phyloP scores from a whole-genome alignment of 1,140 invertebrate genomes.

The Dufourea novaeangliae region DNA sequence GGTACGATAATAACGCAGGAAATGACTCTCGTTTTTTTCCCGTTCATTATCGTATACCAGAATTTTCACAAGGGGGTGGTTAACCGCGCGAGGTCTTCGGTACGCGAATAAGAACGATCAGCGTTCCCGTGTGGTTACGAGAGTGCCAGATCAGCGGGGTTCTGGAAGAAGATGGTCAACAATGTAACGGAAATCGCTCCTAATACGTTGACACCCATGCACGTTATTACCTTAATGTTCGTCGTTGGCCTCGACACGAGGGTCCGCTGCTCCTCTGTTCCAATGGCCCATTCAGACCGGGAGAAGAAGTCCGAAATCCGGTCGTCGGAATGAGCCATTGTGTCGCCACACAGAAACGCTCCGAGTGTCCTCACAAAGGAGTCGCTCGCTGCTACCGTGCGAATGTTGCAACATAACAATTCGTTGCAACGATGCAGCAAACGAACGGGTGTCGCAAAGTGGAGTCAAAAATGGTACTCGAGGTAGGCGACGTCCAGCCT shows the following conservation, averaged over 20 bases:
- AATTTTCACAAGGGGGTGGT: background rate
- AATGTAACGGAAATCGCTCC: slow-evolving; percentile 69
- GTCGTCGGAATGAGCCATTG: slow-evolving; percentile 69
- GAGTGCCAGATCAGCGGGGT: background rate
- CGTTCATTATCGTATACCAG: background rate
- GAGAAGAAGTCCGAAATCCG: slow-evolving; percentile 65
- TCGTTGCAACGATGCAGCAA: slow-evolving; percentile 55
- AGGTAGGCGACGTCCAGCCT: slow-evolving; percentile 19
- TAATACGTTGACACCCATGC: slow-evolving; percentile 68
- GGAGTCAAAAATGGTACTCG: slow-evolving; percentile 33
- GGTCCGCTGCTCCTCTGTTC: slow-evolving; percentile 35
- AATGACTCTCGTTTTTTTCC: slow-evolving; percentile 39
- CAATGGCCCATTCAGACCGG: slow-evolving; percentile 63
- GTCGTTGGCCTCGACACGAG: slow-evolving; percentile 47
- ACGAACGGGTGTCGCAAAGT: slow-evolving; percentile 50
- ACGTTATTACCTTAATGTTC: slow-evolving; percentile 62
- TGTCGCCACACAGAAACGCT: slow-evolving; percentile 55
- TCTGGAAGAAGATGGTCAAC: slow-evolving; percentile 34
- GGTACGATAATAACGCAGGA: slow-evolving; percentile 31
- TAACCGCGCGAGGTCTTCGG: background rate
- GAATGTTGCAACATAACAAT: slow-evolving; percentile 57
- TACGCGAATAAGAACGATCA: background rate
- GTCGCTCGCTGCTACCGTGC: slow-evolving; percentile 58
- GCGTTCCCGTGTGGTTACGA: background rate
- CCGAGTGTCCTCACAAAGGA: slow-evolving; percentile 55